Conservation (phyloP, 2,113 vertebrate genomes). For the Callipepla californica region DNA sequence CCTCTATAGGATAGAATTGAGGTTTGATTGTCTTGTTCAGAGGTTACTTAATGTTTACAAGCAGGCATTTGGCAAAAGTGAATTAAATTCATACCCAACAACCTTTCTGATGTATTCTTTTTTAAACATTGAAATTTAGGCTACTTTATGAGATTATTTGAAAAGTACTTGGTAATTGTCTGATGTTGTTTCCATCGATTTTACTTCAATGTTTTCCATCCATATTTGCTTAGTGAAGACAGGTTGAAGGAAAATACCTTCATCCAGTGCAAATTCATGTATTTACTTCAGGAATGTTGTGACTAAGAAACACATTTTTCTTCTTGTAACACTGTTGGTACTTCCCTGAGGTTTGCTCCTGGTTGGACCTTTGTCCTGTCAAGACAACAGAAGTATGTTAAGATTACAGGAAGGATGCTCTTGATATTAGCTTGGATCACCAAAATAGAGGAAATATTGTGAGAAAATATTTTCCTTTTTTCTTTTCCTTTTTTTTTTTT, state of each 20-base stretch:
- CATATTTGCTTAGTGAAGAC: not conserved
- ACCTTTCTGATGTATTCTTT: not conserved
- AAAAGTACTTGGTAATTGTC: not conserved
- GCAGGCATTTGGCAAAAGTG: not conserved
- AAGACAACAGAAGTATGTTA: not conserved
- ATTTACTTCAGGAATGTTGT: not conserved
- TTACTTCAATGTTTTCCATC: not conserved
- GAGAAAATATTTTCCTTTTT: not conserved
- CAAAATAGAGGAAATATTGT: not conserved
- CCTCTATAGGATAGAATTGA: not conserved
- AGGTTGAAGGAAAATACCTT: not conserved
- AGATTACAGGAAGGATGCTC: not conserved
- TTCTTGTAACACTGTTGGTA: not conserved
- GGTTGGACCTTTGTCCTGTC: not conserved
- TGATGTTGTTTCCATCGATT: not conserved
- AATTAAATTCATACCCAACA: not conserved
- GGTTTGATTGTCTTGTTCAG: not conserved
- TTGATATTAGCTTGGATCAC: not conserved
- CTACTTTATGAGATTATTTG: not conserved
- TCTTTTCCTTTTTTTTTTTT: not conserved
- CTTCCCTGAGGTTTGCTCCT: not conserved
- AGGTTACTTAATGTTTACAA: not conserved
- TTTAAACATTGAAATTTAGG: not conserved
- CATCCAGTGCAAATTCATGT: fast-evolving
- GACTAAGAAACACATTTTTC: not conserved